phyloP scores from a whole-genome alignment of 1,140 invertebrate species.

The Leptinotarsa undecemlineata region DNA sequence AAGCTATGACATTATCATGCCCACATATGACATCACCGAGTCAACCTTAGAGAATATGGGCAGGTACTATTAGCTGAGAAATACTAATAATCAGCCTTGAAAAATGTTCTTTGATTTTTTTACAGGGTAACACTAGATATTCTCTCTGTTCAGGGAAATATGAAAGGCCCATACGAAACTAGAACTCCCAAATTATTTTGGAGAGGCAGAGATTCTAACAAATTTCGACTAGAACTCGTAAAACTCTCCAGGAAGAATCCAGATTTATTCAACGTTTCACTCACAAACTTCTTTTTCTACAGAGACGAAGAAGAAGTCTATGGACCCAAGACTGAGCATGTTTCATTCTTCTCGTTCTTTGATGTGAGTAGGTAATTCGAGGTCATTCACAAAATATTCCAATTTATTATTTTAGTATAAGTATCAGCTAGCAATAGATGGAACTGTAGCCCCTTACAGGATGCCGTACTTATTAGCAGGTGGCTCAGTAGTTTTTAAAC shows the following conservation, averaged over 20 bases:
- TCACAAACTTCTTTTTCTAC: slow-evolving; percentile 98
- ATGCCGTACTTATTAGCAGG: slow-evolving; percentile 90
- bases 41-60: slow-evolving; percentile 89
- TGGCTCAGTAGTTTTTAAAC: slow-evolving; percentile 86
- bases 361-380: slow-evolving; percentile 69
- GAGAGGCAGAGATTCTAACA: slow-evolving; percentile 87
- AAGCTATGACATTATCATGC: slow-evolving; percentile 87
- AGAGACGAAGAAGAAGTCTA: slow-evolving; percentile 81
- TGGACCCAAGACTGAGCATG: slow-evolving; percentile 79
- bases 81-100: not conserved
- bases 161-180: slow-evolving; percentile 71
- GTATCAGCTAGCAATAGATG: slow-evolving; percentile 94
- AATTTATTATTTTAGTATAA: slow-evolving; percentile 76
- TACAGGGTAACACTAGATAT: slow-evolving; percentile 85
- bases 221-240: slow-evolving; percentile 81
- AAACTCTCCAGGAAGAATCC: slow-evolving; percentile 77
- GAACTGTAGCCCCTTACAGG: slow-evolving; percentile 93
- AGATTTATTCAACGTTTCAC: slow-evolving; percentile 84
- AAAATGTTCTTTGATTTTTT: slow-evolving; percentile 43
- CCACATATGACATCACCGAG: slow-evolving; percentile 94
- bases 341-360: slow-evolving; percentile 95
- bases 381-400: not conserved
- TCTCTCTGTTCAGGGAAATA: slow-evolving; percentile 84
- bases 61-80: slow-evolving; percentile 61
- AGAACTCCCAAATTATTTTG: slow-evolving; percentile 84